These are phyloP conservation scores for Ceratina calcarata DNA, from an alignment of 1,140 invertebrate species.

Conservation along the genomic window DNA sequence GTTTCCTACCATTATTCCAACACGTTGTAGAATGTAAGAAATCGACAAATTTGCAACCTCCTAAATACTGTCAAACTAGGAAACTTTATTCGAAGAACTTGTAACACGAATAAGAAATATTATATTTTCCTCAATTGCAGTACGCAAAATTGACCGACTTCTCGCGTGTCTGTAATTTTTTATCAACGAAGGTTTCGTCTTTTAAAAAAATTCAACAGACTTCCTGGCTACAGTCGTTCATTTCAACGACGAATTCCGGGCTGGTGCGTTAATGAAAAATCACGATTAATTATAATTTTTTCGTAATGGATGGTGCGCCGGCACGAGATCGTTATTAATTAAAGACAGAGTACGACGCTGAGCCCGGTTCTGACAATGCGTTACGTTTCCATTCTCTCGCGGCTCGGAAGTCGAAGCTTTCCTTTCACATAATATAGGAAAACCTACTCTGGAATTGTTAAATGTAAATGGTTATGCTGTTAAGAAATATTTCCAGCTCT, in stretches of 20 bases:
- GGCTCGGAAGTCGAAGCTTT: background rate
- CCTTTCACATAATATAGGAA: slow-evolving; percentile 7
- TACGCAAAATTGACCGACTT: background rate
- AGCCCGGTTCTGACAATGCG: slow-evolving; percentile 14
- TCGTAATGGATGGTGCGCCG: slow-evolving; percentile 5
- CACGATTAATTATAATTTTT: slow-evolving; percentile 44
- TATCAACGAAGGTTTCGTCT: background rate
- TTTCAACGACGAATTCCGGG: slow-evolving; percentile 10
- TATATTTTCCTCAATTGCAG: too few species aligned
- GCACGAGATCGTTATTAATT: slow-evolving; percentile 35
- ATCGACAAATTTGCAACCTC: too few species aligned
- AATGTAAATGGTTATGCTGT: slow-evolving; percentile 2
- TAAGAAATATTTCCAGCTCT: slow-evolving; percentile 9
- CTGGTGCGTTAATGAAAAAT: slow-evolving; percentile 26
- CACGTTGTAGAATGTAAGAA: too few species aligned
- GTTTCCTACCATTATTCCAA: too few species aligned
- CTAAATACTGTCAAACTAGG: too few species aligned
- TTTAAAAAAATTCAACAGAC: slow-evolving; percentile 1
- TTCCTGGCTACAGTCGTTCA: background rate
- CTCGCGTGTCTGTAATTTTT: background rate
- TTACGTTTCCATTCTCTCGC: slow-evolving; percentile 13
- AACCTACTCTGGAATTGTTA: background rate
- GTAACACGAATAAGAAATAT: too few species aligned
- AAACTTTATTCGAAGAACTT: too few species aligned
- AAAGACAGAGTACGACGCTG: slow-evolving; percentile 10